Conservation (phyloP, 2,797 vertebrate genomes). For the Mycteria americana region DNA sequence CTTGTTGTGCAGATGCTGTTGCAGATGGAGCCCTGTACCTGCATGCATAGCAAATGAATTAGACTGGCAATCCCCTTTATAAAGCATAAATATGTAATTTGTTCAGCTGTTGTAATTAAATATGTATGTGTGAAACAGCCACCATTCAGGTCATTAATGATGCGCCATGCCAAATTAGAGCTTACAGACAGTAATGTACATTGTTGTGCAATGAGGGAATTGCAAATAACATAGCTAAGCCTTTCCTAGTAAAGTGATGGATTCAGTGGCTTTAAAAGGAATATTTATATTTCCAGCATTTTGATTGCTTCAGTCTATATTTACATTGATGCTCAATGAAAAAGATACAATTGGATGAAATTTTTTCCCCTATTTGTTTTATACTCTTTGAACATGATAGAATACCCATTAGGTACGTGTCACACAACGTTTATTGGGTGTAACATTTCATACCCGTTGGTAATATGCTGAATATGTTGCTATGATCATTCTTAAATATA, state of each 20-base stretch:
- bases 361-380: conserved; percentile 71
- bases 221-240: conserved; percentile 81
- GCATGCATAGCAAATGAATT: conserved; percentile 94
- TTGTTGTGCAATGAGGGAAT: conserved; percentile 83
- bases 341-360: conserved; percentile 67
- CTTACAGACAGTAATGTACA: conserved; percentile 86
- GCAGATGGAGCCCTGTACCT: conserved; percentile 96
- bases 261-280: conserved; percentile 78
- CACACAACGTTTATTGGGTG: conserved; percentile 72
- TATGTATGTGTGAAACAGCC: conserved; percentile 96
- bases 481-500: conserved; percentile 65
- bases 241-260: conserved; percentile 77
- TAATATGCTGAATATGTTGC: conserved; percentile 63
- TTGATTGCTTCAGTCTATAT: conserved; percentile 78
- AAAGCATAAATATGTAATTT: conserved; percentile 99
- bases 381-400: conserved; percentile 71
- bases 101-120: conserved; percentile 99
- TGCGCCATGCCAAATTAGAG: conserved; percentile 87
- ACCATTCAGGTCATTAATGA: conserved; percentile 95
- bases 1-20: conserved; percentile 93
- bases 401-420: conserved; percentile 64
- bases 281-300: conserved; percentile 79
- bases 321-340: conserved; percentile 68
- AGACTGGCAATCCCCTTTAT: conserved; percentile 89
- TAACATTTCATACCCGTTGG: conserved; percentile 59